Conservation (phyloP, 2,113 vertebrate species). For the Rhipidura dahli region DNA sequence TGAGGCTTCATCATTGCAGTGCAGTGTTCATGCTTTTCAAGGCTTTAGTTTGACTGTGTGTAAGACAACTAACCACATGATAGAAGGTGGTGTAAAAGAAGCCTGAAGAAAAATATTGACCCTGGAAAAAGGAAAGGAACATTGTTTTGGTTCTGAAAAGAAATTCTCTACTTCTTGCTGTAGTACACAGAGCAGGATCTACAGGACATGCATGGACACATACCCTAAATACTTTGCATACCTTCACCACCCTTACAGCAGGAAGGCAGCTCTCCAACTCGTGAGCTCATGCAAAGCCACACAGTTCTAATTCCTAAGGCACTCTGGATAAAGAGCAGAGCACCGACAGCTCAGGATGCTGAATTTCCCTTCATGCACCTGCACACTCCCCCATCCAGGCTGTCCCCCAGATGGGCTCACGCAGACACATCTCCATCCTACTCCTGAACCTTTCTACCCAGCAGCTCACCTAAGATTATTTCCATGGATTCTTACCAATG, state of each 20-base stretch:
- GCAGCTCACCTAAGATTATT: neutral
- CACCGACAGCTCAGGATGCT: neutral
- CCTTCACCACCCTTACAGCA: neutral
- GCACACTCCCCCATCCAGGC: neutral
- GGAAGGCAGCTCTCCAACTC: conserved; percentile 10
- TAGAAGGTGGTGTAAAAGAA: neutral
- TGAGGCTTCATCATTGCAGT: neutral
- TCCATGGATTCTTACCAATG: neutral
- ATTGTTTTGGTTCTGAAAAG: neutral
- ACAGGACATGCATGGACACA: neutral
- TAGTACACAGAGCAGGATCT: neutral
- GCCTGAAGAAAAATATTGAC: neutral
- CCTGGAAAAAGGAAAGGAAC: neutral
- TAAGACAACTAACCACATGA: neutral
- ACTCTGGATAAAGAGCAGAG: neutral
- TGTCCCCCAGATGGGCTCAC: neutral
- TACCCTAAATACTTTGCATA: conserved; percentile 30
- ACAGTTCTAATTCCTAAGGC: neutral
- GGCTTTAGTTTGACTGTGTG: neutral
- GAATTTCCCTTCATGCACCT: neutral
- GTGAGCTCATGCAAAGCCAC: neutral
- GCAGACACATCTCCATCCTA: neutral
- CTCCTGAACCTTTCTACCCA: neutral
- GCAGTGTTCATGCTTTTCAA: neutral
- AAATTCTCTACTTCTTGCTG: neutral